Conservation (phyloP, 2,113 vertebrate species). For the Tupaia tana region DNA sequence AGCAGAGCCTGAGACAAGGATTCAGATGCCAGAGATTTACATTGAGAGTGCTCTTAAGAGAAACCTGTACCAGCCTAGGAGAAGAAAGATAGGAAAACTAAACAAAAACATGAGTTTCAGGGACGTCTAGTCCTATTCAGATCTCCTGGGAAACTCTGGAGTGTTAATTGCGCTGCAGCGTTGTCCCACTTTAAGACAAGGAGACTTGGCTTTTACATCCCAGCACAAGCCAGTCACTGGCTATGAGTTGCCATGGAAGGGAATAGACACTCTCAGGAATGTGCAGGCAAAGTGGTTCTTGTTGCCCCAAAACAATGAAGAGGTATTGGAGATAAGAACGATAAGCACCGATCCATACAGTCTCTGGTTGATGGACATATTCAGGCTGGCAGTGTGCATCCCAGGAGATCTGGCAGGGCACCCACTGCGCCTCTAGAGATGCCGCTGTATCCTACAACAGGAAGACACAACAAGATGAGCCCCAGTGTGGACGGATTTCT, state of each 20-base stretch:
- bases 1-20: neutral
- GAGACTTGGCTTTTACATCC: neutral
- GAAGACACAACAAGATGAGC: neutral
- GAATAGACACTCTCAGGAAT: neutral
- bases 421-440: neutral
- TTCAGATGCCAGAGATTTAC: neutral
- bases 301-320: neutral
- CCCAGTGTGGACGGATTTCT: no score
- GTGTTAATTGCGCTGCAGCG: neutral
- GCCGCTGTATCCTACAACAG: neutral
- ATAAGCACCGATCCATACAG: neutral
- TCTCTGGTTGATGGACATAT: neutral
- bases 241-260: neutral
- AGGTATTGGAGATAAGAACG: neutral
- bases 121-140: neutral
- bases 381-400: rapidly evolving
- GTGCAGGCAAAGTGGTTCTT: neutral
- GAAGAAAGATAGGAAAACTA: neutral
- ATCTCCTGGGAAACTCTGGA: neutral
- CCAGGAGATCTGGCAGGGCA: neutral
- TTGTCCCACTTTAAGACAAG: neutral
- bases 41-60: no score
- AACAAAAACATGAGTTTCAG: no score
- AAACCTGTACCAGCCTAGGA: neutral
- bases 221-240: neutral